phyloP scores from a whole-genome alignment of 2,113 vertebrate species.

The Periophthalmus modestus region DNA sequence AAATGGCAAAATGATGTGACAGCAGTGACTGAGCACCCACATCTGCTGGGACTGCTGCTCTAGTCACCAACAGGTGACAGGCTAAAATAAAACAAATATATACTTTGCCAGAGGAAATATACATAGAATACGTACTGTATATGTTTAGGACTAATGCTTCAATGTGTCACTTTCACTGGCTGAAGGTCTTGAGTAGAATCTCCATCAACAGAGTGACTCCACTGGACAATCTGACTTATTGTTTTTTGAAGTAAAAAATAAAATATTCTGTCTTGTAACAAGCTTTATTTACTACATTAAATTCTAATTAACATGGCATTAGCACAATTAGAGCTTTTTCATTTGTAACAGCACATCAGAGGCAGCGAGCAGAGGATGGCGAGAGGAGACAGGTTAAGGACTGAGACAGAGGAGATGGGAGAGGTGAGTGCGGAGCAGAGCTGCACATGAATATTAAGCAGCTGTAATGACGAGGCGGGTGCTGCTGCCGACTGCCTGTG shows the following conservation, averaged over 20 bases:
- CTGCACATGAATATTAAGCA: slow-evolving; percentile 83
- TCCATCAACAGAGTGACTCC: slow-evolving; percentile 55
- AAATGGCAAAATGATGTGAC: neutral
- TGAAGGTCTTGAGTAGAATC: slow-evolving; percentile 59
- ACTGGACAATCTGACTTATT: slow-evolving; percentile 57
- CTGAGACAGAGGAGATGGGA: slow-evolving; percentile 15
- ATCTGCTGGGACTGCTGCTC: neutral
- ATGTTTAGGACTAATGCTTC: neutral
- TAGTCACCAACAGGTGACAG: neutral
- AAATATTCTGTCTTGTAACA: slow-evolving; percentile 60
- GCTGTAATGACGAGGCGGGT: slow-evolving; percentile 77
- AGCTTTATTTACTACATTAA: slow-evolving; percentile 69
- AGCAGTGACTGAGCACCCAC: neutral
- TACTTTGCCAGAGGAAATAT: neutral
- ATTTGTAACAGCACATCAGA: slow-evolving; percentile 58
- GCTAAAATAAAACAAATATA: neutral
- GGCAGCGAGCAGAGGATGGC: neutral
- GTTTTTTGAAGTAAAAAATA: slow-evolving; percentile 63
- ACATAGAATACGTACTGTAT: neutral
- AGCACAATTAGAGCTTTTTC: slow-evolving; percentile 85
- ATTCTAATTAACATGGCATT: slow-evolving; percentile 84
- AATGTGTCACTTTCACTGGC: neutral
- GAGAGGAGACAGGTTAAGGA: neutral
- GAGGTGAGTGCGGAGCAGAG: slow-evolving; percentile 47
- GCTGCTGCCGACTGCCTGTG: slow-evolving; percentile 79